Evolutionary conservation across 1,140 invertebrate genomes (phyloP).

Genomic region (Drosophila santomea): DNA sequence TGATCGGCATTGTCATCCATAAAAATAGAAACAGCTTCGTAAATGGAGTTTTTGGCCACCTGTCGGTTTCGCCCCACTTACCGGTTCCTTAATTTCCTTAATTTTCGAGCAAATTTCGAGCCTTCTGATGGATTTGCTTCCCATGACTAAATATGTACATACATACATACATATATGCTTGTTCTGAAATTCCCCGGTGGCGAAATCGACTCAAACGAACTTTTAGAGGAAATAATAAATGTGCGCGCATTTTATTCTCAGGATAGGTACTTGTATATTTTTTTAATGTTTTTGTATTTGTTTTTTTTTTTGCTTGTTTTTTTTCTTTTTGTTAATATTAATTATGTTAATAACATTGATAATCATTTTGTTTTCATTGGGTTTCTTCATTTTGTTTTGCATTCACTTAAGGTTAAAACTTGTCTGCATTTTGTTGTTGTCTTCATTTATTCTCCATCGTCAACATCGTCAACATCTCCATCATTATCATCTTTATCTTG

Average conservation of each 20-base stretch:
- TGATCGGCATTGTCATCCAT: too few relatives aligned
- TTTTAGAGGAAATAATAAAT: constrained; percentile 82
- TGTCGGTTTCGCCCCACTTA: background rate
- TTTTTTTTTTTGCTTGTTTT: constrained; percentile 51
- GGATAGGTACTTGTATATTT: constrained; percentile 83
- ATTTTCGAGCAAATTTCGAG: background rate
- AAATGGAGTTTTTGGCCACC: background rate
- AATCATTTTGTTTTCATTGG: constrained; percentile 68
- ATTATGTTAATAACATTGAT: constrained; percentile 83
- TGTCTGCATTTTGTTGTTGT: constrained; percentile 64
- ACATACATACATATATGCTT: too few relatives aligned
- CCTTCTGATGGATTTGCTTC: background rate
- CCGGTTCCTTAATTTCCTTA: background rate
- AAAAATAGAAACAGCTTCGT: too few relatives aligned
- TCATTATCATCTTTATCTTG: constrained; percentile 44
- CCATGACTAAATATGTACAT: background rate
- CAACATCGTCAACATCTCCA: constrained; percentile 28
- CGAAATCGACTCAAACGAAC: constrained; percentile 55
- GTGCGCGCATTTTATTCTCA: constrained; percentile 82
- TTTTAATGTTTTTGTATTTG: constrained; percentile 76
- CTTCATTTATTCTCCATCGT: constrained; percentile 25
- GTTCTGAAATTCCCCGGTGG: constrained; percentile 5
- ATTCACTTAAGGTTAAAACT: constrained; percentile 78
- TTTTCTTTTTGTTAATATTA: constrained; percentile 74
- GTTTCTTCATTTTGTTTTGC: constrained; percentile 55